Conservation (phyloP, 2,797 vertebrate genomes). For the Pangasius krempfi region DNA sequence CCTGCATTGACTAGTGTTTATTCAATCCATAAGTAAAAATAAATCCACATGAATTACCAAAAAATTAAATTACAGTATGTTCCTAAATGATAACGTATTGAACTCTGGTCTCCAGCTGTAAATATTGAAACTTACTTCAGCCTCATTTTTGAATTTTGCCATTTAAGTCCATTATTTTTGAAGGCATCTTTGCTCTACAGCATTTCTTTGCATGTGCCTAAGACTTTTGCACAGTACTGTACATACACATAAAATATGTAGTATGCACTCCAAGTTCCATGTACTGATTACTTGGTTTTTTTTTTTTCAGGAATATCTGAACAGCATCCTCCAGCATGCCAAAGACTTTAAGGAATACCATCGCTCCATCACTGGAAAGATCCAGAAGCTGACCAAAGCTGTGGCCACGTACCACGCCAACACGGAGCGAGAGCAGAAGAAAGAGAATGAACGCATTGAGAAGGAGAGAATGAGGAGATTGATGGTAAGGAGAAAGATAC, state of each 20-base stretch:
- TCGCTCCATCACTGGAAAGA: conserved; percentile 82
- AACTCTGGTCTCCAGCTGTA: not conserved
- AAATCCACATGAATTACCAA: not conserved
- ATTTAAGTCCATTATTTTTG: no score
- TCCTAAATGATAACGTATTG: not conserved
- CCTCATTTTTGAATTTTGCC: not conserved
- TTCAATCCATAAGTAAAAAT: not conserved
- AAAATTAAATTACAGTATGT: not conserved
- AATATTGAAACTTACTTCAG: not conserved
- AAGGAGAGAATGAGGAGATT: conserved; percentile 87
- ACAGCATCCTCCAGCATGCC: conserved; percentile 87
- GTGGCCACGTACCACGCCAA: conserved; percentile 88
- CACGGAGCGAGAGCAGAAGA: conserved; percentile 88
- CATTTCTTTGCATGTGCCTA: no score
- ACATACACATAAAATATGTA: not conserved
- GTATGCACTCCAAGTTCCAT: not conserved
- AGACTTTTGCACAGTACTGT: no score
- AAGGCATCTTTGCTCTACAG: no score
- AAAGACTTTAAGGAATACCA: conserved; percentile 91
- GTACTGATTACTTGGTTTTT: not conserved
- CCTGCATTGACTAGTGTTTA: no score
- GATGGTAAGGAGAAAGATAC: conserved; percentile 72
- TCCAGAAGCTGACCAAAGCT: conserved; percentile 86
- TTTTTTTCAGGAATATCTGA: conserved; percentile 83
- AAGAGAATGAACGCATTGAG: conserved; percentile 87